Percentiles rank a stretch among this genome's conserved stretches.
Evolutionary conservation across 92 coral and sea anemone species (phyloP).

Genomic region (Parazoanthus swiftii): DNA sequence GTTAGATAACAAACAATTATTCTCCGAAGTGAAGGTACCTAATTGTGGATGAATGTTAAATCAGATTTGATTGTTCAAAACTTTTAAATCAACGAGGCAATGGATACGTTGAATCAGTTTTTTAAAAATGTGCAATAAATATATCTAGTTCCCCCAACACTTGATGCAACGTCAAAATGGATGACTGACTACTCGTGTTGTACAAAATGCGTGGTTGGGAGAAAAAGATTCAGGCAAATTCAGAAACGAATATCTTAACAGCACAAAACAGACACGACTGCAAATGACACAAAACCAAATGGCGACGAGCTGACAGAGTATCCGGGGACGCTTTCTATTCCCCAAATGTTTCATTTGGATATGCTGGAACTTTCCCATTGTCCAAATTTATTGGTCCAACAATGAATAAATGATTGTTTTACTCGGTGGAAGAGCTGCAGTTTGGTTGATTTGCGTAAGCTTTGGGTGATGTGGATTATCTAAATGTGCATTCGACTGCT

Average conservation of each 20-base stretch:
- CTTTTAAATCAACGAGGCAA: background rate
- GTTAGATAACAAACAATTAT: background rate
- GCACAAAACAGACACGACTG: too few relatives aligned
- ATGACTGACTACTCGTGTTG: too few relatives aligned
- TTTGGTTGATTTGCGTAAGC: background rate
- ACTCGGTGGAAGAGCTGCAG: background rate
- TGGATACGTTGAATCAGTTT: background rate
- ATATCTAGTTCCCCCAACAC: too few relatives aligned
- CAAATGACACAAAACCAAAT: too few relatives aligned
- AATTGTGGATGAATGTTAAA: background rate
- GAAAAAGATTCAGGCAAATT: too few relatives aligned
- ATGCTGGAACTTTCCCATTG: background rate
- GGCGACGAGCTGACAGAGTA: background rate
- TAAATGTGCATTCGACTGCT: background rate
- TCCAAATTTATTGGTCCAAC: background rate
- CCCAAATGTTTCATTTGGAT: background rate
- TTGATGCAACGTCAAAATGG: too few relatives aligned
- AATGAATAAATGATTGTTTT: background rate
- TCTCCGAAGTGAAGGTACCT: too few relatives aligned
- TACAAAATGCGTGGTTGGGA: too few relatives aligned
- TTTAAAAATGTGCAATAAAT: too few relatives aligned
- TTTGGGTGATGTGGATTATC: background rate
- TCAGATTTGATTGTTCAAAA: background rate
- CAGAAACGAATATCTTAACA: too few relatives aligned
- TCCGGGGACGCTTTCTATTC: background rate